Base-by-base conservation (phyloP, 2,888 invertebrate species). In the Encarsia formosa region DNA sequence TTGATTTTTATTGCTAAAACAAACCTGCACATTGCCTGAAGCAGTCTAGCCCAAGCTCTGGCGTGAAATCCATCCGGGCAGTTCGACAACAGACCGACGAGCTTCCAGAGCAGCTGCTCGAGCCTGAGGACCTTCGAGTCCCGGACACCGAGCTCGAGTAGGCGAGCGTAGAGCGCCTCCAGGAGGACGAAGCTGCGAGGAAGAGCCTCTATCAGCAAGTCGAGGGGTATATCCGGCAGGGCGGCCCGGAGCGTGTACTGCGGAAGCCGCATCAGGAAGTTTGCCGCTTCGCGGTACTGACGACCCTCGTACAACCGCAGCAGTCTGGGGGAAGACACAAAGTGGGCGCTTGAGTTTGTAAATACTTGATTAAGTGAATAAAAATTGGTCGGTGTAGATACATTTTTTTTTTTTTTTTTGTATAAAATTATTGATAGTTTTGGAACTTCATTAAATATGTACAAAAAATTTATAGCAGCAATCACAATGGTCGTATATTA, bases 281-380 rank as follows among this genome's bases (percentile, higher is more conserved):
- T 85, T 0, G 93, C 91, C 5, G 93, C 93, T 69, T 94, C 94
- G n/a, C 90, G 78, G 71, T 88, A 93, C 75, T 92, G 92, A 23
- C 88, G 78, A 8, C 91, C 91, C 70, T 94, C 94, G 62, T 91
- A 87, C 61, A 94, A 76, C 47, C 91, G 79, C 67, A 93, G 79
- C 61, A 94, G 76, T 59, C 77, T 70, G 59, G 38, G 22, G 5
- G 3, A 5, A 43, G 11, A 29, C 19, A 29, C 6, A 5, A 6
- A 4, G 39, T 39, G 23, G 4, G 40, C 8, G 26, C 26, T 26
- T 26, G 6, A 26, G n/a, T n/a, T n/a, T n/a, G n/a, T n/a, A n/a
- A n/a, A n/a, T n/a, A n/a, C n/a, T n/a, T n/a, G n/a, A n/a, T n/a
- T n/a, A n/a, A n/a, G n/a, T n/a, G n/a, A n/a, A n/a, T n/a, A n/a